Evolutionary conservation across 2,888 invertebrate genomes (phyloP), one percentile per base, ranked within the genome.

Genomic region (Polymixis flavicincta): DNA sequence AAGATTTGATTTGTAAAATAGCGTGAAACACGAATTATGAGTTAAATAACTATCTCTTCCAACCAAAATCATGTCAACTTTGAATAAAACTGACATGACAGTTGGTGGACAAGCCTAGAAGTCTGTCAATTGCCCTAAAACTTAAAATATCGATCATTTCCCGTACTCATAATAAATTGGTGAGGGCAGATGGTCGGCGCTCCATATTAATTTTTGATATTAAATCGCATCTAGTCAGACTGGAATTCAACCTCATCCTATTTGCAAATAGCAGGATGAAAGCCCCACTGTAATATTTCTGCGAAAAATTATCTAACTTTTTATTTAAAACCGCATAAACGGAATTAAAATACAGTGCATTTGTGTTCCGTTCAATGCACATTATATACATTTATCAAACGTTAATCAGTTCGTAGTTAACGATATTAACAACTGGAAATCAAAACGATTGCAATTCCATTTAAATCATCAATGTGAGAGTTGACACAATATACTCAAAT

Each of bases 401-500:
- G 75, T 82, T 84, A 74, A 85, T 83, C 85, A 71, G 78, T 73
- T 55, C 55, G 55, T 79, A 83, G 83, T 89, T 86, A 88, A 84
- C 86, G 70, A 83, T 80, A 84, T 85, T 71, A 66, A 81, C 82
- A 76, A 78, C 68, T 65, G 72, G 72, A 80, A 85, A 83, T 75
- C 75, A 85, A 87, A 88, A 88, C 87, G 86, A 88, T 87, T 87
- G 89, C 80, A 83, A 85, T 88, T 84, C 76, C 89, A 90, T 90
- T 92, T 91, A 92, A 93, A 94, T 94, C 93, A 93, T 93, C 93
- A 92, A 92, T 92, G 91, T 72, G 87, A 90, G 89, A 91, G 91
- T 91, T 93, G 90, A 93, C 92, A 95, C 95, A 96, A 95, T 95
- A 93, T 92, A 91, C 92, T 92, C 94, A 95, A 95, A 95, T 95